Conservation (phyloP, 2,888 invertebrate species). For the Vandiemenella viatica region DNA sequence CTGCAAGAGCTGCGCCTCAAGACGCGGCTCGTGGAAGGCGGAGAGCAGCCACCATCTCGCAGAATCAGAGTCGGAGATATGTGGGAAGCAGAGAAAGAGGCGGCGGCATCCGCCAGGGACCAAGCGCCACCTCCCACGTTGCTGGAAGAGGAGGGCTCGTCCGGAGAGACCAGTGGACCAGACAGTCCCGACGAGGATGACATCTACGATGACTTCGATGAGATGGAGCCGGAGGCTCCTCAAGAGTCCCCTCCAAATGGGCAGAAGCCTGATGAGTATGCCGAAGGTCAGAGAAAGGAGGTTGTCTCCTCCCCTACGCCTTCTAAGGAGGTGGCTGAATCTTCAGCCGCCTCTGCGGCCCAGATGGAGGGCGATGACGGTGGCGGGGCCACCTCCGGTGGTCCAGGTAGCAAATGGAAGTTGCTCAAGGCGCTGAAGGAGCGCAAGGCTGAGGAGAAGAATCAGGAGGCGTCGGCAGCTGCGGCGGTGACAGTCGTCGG, state of each 20-base stretch:
- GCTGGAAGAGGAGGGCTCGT: slow-evolving; percentile 40
- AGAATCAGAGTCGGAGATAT: neutral
- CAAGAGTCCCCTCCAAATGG: slow-evolving; percentile 20
- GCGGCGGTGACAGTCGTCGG: slow-evolving; percentile 24
- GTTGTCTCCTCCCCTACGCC: neutral
- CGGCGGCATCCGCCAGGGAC: neutral
- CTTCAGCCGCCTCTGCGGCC: neutral
- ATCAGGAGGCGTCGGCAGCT: slow-evolving; percentile 48
- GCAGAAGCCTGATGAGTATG: slow-evolving; percentile 14
- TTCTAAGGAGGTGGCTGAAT: neutral
- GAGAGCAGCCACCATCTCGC: neutral
- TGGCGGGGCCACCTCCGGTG: slow-evolving; percentile 31
- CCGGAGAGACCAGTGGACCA: slow-evolving; percentile 78
- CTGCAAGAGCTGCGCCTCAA: slow-evolving; percentile 58
- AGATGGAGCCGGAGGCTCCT: slow-evolving; percentile 19
- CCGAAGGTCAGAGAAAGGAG: neutral
- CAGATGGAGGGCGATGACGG: slow-evolving; percentile 19
- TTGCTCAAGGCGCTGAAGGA: slow-evolving; percentile 77
- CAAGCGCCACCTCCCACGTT: neutral
- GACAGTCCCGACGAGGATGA: slow-evolving; percentile 63
- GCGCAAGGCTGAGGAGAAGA: slow-evolving; percentile 74
- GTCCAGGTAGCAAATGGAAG: slow-evolving; percentile 78
- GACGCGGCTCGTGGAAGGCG: slow-evolving; percentile 34
- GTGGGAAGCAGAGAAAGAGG: slow-evolving; percentile 6
- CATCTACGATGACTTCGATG: slow-evolving; percentile 1